These are phyloP conservation scores for Tetrao urogallus DNA, from an alignment of 2,113 vertebrate species.

Conservation along the genomic window DNA sequence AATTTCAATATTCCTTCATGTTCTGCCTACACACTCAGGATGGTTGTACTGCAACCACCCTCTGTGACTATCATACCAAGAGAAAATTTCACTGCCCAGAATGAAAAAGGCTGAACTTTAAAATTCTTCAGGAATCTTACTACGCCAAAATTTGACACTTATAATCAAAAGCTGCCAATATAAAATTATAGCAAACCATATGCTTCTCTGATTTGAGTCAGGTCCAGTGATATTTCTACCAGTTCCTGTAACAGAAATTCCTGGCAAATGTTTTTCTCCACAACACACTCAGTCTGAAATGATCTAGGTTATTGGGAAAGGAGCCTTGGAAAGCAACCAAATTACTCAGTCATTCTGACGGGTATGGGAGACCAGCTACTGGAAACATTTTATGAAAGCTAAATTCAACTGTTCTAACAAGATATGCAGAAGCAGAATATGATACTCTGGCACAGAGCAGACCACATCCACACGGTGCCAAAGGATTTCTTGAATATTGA, in stretches of 20 bases:
- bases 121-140: neutral
- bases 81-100: neutral
- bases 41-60: neutral
- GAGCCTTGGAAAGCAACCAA: slow-evolving; percentile 10
- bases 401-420: neutral
- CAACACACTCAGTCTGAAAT: neutral
- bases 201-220: neutral
- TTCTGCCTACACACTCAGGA: neutral
- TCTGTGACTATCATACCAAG: neutral
- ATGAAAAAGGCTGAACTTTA: neutral
- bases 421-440: neutral
- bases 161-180: neutral
- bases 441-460: neutral
- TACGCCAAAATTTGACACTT: neutral
- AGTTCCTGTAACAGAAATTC: neutral
- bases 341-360: slow-evolving; percentile 13
- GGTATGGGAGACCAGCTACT: neutral
- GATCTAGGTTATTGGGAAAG: slow-evolving; percentile 14
- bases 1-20: neutral
- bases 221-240: neutral
- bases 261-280: neutral
- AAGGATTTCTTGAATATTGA: neutral
- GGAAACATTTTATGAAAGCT: neutral
- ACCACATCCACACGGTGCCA: neutral
- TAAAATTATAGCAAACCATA: neutral